Evolutionary conservation across 1,140 invertebrate genomes (phyloP).

Genomic region (Druon quercuslanigerum): DNA sequence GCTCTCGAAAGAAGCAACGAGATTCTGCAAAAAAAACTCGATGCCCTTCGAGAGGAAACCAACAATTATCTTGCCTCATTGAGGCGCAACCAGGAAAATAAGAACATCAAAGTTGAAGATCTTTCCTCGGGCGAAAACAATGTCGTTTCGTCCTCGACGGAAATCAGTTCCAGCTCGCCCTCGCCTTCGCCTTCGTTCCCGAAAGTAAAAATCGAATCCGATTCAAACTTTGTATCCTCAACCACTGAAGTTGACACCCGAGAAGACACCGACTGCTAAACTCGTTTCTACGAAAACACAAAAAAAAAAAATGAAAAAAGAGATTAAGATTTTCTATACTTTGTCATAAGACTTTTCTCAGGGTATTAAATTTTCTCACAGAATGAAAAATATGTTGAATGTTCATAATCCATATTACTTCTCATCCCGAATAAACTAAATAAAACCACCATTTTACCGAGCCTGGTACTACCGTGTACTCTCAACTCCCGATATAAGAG

Average conservation of each 20-base stretch:
- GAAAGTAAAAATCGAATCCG: not conserved
- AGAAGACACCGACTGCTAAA: not conserved
- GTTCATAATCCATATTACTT: too few relatives aligned
- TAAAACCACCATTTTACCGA: too few relatives aligned
- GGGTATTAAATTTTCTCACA: not conserved
- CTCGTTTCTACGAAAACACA: not conserved
- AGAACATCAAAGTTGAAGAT: conserved; percentile 33
- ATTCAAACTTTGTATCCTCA: not conserved
- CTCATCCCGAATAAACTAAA: too few relatives aligned
- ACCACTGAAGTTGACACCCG: not conserved
- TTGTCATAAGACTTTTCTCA: not conserved
- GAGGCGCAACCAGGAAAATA: conserved; percentile 68
- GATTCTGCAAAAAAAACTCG: conserved; percentile 70
- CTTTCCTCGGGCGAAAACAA: conserved; percentile 16
- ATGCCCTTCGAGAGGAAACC: conserved; percentile 72
- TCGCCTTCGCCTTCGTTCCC: not conserved
- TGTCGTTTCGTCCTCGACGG: conserved; percentile 35
- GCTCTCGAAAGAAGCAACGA: conserved; percentile 73
- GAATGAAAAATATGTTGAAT: too few relatives aligned
- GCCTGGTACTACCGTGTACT: too few relatives aligned
- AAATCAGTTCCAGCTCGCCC: not conserved
- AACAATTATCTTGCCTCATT: conserved; percentile 71
- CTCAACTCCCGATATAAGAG: too few relatives aligned
- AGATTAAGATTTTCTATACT: not conserved
- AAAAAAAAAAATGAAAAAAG: not conserved